Evolutionary conservation across 2,113 vertebrate species (phyloP).

Genomic region (Spermophilus dauricus): DNA sequence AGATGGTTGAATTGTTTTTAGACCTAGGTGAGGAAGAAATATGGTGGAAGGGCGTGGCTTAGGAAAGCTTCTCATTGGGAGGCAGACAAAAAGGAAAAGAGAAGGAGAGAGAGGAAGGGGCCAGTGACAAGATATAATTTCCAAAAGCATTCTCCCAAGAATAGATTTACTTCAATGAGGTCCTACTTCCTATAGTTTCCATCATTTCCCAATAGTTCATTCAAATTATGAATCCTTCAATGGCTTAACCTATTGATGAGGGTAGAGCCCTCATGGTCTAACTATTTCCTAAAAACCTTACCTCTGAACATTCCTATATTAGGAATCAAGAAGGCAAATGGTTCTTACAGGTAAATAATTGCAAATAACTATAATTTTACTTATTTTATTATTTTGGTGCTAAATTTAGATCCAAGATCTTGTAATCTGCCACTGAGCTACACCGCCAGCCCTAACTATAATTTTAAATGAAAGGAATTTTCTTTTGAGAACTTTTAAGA

Average conservation of each 20-base stretch:
- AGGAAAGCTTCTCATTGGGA: background rate
- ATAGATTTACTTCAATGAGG: background rate
- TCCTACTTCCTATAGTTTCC: background rate
- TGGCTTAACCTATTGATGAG: background rate
- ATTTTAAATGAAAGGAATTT: background rate
- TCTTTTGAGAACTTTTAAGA: background rate
- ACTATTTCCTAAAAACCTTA: background rate
- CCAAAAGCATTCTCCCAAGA: background rate
- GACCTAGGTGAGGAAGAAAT: background rate
- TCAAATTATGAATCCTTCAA: background rate
- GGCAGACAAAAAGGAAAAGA: background rate
- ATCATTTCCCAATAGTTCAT: background rate
- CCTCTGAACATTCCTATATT: background rate
- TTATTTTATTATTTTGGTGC: background rate
- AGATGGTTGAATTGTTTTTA: background rate
- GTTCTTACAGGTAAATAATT: background rate
- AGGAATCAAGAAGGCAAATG: background rate
- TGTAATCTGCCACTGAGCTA: background rate
- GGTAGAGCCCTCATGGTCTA: background rate
- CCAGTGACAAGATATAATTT: background rate
- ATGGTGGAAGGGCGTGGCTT: background rate
- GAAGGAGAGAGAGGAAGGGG: background rate
- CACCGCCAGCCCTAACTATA: rapidly evolving
- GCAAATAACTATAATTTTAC: background rate
- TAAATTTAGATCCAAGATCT: background rate